Evolutionary conservation across 2,113 vertebrate genomes (phyloP).

Genomic region (Garra rufa): DNA sequence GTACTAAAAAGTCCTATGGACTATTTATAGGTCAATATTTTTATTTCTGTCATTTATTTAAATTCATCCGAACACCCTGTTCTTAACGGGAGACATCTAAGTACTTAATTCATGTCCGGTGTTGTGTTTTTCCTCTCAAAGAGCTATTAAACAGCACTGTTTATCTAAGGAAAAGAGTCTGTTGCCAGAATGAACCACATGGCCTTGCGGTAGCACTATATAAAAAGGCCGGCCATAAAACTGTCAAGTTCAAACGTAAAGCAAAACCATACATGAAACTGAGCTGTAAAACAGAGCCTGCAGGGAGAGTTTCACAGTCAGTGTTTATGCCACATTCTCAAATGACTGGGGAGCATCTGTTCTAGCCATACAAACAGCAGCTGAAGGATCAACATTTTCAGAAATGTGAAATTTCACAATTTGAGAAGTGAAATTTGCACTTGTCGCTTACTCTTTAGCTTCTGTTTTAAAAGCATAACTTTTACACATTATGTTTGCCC

Average conservation of each 20-base stretch:
- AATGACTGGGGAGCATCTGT: not conserved
- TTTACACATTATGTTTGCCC: not conserved
- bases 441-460: not conserved
- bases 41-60: not conserved
- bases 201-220: conserved; percentile 45
- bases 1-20: not conserved
- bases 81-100: conserved; percentile 14
- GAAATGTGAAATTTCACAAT: not conserved
- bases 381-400: not conserved
- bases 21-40: not conserved
- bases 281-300: conserved; percentile 65
- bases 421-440: not conserved
- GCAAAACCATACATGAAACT: conserved; percentile 62
- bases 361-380: not conserved
- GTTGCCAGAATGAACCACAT: conserved; percentile 30
- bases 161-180: conserved; percentile 35
- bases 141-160: conserved; percentile 32
- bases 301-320: conserved; percentile 51
- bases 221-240: conserved; percentile 57
- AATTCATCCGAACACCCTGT: conserved; percentile 21
- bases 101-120: conserved; percentile 13
- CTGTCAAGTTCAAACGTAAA: conserved; percentile 60
- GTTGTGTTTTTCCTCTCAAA: conserved; percentile 29
- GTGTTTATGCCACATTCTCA: conserved; percentile 26
- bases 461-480: not conserved